These are phyloP conservation scores for Iphiclides podalirius DNA, from an alignment of 2,888 invertebrate species.

Conservation along the genomic window DNA sequence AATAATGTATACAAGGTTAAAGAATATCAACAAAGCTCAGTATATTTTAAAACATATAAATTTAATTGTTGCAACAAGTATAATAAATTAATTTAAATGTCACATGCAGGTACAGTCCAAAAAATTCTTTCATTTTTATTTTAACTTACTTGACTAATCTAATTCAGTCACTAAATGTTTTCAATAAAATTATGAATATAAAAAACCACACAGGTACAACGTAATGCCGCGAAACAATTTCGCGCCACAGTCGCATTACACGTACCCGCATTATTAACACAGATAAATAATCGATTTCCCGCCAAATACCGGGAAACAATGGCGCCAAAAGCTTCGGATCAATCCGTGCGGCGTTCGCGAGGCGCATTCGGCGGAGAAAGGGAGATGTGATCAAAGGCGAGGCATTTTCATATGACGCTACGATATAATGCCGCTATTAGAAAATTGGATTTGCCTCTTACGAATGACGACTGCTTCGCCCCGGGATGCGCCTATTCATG, in stretches of 20 bases:
- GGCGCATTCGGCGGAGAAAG: conserved; percentile 14
- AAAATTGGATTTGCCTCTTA: conserved; percentile 52
- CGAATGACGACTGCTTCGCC: conserved; percentile 21
- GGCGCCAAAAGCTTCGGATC: conserved; percentile 11
- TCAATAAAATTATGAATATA: no score
- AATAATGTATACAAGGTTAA: no score
- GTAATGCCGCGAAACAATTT: no score
- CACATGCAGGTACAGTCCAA: no score
- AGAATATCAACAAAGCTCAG: no score
- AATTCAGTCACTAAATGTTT: no score
- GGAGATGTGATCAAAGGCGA: conserved; percentile 40
- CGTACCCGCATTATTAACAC: not conserved
- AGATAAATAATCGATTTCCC: conserved; percentile 8
- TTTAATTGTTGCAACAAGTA: no score
- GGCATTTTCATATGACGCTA: conserved; percentile 40
- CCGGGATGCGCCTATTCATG: conserved; percentile 15
- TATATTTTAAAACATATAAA: no score
- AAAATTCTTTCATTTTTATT: no score
- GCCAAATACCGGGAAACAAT: conserved; percentile 18
- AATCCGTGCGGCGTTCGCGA: conserved; percentile 7
- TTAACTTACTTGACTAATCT: no score
- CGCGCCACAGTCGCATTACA: not conserved
- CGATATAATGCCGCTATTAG: conserved; percentile 45
- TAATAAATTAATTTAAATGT: no score
- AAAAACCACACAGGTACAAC: no score